These are phyloP conservation scores for Urocitellus parryii DNA, from an alignment of 2,113 vertebrate species.

Conservation along the genomic window DNA sequence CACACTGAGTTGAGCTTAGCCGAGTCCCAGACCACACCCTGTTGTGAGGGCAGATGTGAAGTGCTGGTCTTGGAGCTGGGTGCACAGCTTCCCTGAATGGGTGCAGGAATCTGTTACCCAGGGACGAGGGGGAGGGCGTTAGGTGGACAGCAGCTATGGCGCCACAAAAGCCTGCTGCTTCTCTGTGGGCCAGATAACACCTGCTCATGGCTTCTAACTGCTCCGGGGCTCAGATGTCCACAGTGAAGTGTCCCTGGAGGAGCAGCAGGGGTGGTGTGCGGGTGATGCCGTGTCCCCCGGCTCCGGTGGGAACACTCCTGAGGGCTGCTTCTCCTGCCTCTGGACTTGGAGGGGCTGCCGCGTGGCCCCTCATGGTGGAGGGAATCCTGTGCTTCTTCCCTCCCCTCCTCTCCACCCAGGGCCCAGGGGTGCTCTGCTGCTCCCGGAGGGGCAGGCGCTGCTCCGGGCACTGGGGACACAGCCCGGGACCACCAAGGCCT, in stretches of 20 bases:
- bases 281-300: neutral
- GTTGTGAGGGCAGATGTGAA: neutral
- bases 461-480: neutral
- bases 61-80: neutral
- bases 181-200: neutral
- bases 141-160: neutral
- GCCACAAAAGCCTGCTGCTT: neutral
- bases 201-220: neutral
- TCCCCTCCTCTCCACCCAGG: no score
- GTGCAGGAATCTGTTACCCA: neutral
- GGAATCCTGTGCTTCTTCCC: no score
- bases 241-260: neutral
- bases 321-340: no score
- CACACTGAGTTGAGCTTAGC: neutral
- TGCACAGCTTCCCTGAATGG: neutral
- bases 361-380: no score
- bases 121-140: no score
- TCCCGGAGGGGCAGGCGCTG: no score
- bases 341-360: no score
- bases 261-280: no score
- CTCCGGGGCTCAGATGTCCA: no score
- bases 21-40: neutral
- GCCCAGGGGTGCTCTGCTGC: no score
- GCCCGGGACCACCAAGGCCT: rapidly evolving
- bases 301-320: neutral